phyloP scores from a whole-genome alignment of 2,888 invertebrate species.

The Lithophane ornitopus region DNA sequence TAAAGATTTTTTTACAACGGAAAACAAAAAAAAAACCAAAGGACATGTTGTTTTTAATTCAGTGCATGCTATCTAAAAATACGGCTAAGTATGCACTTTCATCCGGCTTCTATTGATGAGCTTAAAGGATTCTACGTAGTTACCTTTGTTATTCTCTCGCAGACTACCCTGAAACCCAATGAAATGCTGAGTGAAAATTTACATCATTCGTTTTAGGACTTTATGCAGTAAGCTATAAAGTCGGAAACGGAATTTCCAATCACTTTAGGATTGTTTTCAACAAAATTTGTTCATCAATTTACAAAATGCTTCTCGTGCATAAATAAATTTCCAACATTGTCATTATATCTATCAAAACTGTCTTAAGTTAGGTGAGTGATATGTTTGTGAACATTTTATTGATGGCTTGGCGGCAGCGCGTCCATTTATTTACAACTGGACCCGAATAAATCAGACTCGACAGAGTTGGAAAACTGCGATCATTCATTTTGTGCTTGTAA shows the following conservation, averaged over 20 bases:
- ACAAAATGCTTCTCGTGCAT: conserved; percentile 45
- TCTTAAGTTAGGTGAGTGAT: conserved; percentile 75
- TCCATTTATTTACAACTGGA: conserved; percentile 80
- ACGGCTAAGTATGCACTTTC: conserved; percentile 1
- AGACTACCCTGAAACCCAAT: conserved; percentile 19
- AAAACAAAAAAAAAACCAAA: background rate
- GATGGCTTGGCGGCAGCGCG: conserved; percentile 78
- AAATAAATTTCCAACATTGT: conserved; percentile 65
- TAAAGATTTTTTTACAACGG: no score
- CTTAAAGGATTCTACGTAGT: conserved; percentile 67
- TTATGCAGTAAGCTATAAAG: conserved; percentile 33
- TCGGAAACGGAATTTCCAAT: conserved; percentile 32
- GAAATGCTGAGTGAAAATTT: conserved; percentile 25
- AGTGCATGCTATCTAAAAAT: background rate
- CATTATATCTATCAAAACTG: conserved; percentile 69
- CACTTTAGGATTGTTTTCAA: conserved; percentile 53
- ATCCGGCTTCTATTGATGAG: conserved; percentile 19
- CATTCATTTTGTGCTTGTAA: conserved; percentile 76
- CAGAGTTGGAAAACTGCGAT: conserved; percentile 80
- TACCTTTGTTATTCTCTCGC: conserved; percentile 44
- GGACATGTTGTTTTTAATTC: background rate
- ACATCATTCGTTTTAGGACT: conserved; percentile 36
- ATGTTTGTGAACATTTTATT: conserved; percentile 81
- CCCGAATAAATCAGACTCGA: conserved; percentile 79
- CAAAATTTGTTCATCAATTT: conserved; percentile 62